phyloP scores from a whole-genome alignment of 1,140 invertebrate genomes.

The Ridgeia piscesae region DNA sequence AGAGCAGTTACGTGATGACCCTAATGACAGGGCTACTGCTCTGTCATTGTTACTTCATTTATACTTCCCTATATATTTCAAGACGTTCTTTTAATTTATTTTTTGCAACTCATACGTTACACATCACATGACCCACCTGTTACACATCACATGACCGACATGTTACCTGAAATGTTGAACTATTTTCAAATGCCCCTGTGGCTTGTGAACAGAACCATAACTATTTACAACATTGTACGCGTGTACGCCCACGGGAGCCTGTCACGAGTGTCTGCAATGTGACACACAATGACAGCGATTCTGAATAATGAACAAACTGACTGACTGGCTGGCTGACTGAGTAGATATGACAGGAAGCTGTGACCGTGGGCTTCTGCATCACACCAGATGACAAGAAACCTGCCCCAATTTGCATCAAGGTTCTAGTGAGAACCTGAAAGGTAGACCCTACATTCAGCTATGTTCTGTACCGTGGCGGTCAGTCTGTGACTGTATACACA shows the following conservation, averaged over 20 bases:
- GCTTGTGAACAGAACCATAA: background rate
- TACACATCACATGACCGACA: background rate
- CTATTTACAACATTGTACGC: background rate
- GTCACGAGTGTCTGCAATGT: background rate
- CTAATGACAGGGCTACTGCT: no score
- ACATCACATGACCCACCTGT: background rate
- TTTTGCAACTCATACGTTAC: background rate
- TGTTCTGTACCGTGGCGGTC: no score
- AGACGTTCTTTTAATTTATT: no score
- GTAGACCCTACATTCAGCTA: no score
- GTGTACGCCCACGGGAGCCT: background rate
- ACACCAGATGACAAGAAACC: background rate
- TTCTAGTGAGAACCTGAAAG: no score
- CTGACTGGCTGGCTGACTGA: background rate
- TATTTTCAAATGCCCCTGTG: background rate
- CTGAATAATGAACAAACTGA: background rate
- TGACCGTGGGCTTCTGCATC: background rate
- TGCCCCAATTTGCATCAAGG: no score
- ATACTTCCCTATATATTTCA: no score
- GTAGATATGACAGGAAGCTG: background rate
- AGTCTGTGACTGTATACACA: no score
- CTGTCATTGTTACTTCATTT: no score
- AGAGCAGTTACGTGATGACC: no score
- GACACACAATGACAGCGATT: background rate
- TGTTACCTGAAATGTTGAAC: background rate